Evolutionary conservation across 2,113 vertebrate genomes (phyloP).

Genomic region (Lasiurus borealis): DNA sequence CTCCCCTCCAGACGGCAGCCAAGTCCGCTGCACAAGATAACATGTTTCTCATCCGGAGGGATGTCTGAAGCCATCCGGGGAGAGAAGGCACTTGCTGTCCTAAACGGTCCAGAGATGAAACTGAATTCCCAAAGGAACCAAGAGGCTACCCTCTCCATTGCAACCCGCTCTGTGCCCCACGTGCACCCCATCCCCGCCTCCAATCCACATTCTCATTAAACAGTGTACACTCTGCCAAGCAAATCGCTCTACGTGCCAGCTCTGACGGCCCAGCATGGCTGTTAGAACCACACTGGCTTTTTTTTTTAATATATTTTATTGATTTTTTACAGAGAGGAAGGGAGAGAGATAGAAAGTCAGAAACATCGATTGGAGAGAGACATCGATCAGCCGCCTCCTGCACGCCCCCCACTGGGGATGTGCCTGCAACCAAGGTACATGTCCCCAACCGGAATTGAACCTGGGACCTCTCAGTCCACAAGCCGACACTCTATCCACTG

Average conservation of each 20-base stretch:
- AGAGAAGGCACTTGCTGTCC: conserved; percentile 75
- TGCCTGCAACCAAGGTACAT: too few relatives aligned
- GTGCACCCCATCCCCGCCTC: neutral
- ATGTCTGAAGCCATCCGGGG: conserved; percentile 68
- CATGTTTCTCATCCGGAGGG: conserved; percentile 70
- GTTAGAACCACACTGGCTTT: neutral
- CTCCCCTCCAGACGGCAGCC: conserved; percentile 82
- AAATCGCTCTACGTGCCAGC: conserved; percentile 61
- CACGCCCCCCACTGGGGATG: too few relatives aligned
- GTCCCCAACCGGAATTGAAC: too few relatives aligned
- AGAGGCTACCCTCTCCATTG: conserved; percentile 60
- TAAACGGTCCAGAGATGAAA: conserved; percentile 77
- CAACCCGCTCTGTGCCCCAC: neutral
- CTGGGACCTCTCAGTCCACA: too few relatives aligned
- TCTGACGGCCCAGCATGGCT: conserved; percentile 3
- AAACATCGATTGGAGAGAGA: too few relatives aligned
- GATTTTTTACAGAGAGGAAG: too few relatives aligned
- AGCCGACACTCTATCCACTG: too few relatives aligned
- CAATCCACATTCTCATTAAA: conserved; percentile 65
- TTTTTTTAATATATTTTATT: too few relatives aligned
- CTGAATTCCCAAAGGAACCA: conserved; percentile 76
- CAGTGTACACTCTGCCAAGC: conserved; percentile 55
- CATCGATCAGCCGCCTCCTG: too few relatives aligned
- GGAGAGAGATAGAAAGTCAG: too few relatives aligned
- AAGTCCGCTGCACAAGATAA: conserved; percentile 74